Percentiles rank a stretch among this genome's conserved stretches.
Evolutionary conservation across 2,797 vertebrate genomes (phyloP).

Genomic region (Amblyopsis hoosieri): DNA sequence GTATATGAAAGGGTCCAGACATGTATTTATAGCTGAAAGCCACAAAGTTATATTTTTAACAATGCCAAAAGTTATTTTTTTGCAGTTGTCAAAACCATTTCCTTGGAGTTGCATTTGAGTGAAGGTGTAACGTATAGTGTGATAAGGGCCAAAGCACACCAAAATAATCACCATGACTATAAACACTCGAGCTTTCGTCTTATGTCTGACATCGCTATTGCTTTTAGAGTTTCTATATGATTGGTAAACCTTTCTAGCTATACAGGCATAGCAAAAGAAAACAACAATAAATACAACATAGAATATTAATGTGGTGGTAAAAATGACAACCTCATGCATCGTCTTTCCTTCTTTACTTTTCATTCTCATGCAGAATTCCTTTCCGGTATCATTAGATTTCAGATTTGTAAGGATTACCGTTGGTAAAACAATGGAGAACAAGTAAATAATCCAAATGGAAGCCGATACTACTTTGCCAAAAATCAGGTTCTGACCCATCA

Average conservation of each 20-base stretch:
- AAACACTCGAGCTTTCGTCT: slow-evolving; percentile 85
- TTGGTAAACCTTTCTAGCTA: slow-evolving; percentile 83
- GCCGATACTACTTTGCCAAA: slow-evolving; percentile 79
- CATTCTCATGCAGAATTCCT: slow-evolving; percentile 68
- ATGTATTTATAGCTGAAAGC: too few species aligned
- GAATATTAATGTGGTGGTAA: slow-evolving; percentile 76
- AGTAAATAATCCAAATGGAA: slow-evolving; percentile 73
- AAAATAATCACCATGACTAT: slow-evolving; percentile 87
- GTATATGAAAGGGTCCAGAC: too few species aligned
- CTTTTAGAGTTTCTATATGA: slow-evolving; percentile 88
- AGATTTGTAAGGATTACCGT: slow-evolving; percentile 81
- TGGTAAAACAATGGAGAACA: slow-evolving; percentile 71
- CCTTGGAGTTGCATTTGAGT: slow-evolving; percentile 28
- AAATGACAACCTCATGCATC: slow-evolving; percentile 68
- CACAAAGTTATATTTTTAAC: too few species aligned
- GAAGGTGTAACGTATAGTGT: slow-evolving; percentile 83
- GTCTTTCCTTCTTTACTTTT: slow-evolving; percentile 75
- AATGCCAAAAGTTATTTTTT: too few species aligned
- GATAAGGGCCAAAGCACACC: slow-evolving; percentile 85
- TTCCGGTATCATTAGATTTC: not conserved
- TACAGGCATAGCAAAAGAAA: slow-evolving; percentile 85
- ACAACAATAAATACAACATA: slow-evolving; percentile 78
- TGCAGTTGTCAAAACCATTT: too few species aligned
- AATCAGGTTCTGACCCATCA: slow-evolving; percentile 79
- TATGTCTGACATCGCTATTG: slow-evolving; percentile 81